Evolutionary conservation across 1,140 invertebrate species (phyloP).

Genomic region (Gryon sp.): DNA sequence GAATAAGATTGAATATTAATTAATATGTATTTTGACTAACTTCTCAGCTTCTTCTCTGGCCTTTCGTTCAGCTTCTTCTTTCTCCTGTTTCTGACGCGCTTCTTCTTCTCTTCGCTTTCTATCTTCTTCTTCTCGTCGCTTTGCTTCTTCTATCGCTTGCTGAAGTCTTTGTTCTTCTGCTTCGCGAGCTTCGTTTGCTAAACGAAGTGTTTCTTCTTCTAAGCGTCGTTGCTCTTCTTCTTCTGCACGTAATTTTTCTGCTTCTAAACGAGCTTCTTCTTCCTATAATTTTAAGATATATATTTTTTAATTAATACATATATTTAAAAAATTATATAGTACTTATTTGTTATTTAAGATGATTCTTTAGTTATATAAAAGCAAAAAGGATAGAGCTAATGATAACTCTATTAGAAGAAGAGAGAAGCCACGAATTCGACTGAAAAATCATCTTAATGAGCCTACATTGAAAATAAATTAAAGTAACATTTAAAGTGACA

Average conservation of each 20-base stretch:
- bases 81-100: conserved; percentile 84
- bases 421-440: no score
- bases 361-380: no score
- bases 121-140: conserved; percentile 84
- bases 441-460: no score
- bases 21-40: conserved; percentile 60
- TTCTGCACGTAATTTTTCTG: conserved; percentile 87
- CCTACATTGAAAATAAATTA: no score
- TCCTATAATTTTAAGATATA: no score
- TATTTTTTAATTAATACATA: no score
- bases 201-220: conserved; percentile 86
- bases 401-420: no score
- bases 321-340: no score
- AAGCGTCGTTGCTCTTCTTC: conserved; percentile 89
- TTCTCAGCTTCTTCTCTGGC: conserved; percentile 88
- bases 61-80: conserved; percentile 88
- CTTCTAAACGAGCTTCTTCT: conserved; percentile 86
- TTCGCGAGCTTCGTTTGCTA: conserved; percentile 85
- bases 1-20: neutral
- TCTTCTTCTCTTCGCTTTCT: conserved; percentile 83
- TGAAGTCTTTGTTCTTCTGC: conserved; percentile 87
- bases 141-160: conserved; percentile 85
- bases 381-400: no score
- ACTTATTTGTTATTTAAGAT: no score
- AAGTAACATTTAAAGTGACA: no score